A percentile compares a stretch with the other conserved stretches of the same genome.
Evolutionary conservation across 1,140 invertebrate species (phyloP).

Genomic region (Hyphantria cunea): DNA sequence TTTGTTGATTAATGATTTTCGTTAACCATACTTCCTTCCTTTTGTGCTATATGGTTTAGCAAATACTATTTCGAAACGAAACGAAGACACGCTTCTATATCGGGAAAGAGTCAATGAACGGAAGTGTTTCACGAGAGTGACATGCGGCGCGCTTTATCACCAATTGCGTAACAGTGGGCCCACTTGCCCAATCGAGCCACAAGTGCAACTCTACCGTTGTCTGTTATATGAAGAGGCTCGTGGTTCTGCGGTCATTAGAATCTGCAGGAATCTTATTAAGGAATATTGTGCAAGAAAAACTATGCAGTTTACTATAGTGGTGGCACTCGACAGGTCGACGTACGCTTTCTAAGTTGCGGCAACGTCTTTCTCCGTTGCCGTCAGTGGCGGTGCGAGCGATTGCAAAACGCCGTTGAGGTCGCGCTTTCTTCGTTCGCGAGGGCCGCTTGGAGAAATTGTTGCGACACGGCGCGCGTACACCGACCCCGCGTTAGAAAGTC

Average conservation of each 20-base stretch:
- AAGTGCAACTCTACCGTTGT: conserved; percentile 36
- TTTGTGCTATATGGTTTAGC: conserved; percentile 50
- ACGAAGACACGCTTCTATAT: conserved; percentile 60
- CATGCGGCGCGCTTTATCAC: conserved; percentile 71
- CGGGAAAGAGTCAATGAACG: conserved; percentile 80
- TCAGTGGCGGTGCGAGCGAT: conserved; percentile 49
- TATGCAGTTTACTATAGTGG: conserved; percentile 39
- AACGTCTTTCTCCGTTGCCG: conserved; percentile 49
- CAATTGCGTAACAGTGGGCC: conserved; percentile 63
- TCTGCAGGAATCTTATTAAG: conserved; percentile 49
- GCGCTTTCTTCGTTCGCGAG: conserved; percentile 80
- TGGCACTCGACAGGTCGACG: conserved; percentile 36
- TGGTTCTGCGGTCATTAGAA: conserved; percentile 46
- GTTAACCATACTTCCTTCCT: conserved; percentile 26
- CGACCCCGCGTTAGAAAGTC: conserved; percentile 81
- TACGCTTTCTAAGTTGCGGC: conserved; percentile 63
- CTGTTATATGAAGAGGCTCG: conserved; percentile 47
- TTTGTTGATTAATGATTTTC: conserved; percentile 38
- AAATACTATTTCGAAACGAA: conserved; percentile 67
- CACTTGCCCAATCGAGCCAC: conserved; percentile 65
- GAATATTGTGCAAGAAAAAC: conserved; percentile 46
- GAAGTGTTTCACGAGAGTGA: conserved; percentile 79
- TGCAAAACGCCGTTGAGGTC: conserved; percentile 76
- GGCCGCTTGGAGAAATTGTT: conserved; percentile 77
- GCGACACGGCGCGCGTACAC: conserved; percentile 76